These are phyloP conservation scores for Nothoprocta pentlandii DNA, from an alignment of 2,113 vertebrate genomes.

Conservation along the genomic window DNA sequence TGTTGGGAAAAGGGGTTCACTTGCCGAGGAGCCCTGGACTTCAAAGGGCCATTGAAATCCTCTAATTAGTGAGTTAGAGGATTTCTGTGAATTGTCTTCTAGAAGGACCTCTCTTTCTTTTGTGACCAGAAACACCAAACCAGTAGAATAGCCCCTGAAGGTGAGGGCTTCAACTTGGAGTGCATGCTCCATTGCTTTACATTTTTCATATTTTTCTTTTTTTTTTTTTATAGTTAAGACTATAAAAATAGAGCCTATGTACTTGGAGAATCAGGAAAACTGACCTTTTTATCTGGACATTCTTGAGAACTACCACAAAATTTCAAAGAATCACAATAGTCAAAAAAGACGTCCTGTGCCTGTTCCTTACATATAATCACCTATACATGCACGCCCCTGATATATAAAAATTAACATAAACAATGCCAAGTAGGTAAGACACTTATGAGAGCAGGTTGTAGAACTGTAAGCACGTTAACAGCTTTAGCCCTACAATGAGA, in stretches of 20 bases:
- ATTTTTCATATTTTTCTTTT: neutral
- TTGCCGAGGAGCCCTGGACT: neutral
- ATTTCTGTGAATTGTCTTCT: neutral
- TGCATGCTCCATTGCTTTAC: accelerated
- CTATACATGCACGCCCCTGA: neutral
- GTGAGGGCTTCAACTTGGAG: neutral
- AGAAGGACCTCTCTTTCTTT: neutral
- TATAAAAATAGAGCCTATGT: neutral
- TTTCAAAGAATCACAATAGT: neutral
- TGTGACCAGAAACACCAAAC: accelerated
- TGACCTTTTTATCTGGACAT: neutral
- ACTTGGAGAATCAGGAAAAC: neutral
- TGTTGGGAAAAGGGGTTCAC: neutral
- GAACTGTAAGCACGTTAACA: neutral
- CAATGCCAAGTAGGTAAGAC: neutral
- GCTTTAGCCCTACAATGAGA: neutral
- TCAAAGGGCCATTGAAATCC: neutral
- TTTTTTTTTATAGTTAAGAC: neutral
- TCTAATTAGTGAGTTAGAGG: neutral
- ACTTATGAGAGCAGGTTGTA: neutral
- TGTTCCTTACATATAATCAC: neutral
- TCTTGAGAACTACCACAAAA: neutral
- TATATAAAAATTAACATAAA: neutral
- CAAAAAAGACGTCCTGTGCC: neutral
- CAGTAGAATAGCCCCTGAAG: neutral